Base-by-base conservation (phyloP, 23 tunicate genomes). In the Trididemnum clinides region DNA sequence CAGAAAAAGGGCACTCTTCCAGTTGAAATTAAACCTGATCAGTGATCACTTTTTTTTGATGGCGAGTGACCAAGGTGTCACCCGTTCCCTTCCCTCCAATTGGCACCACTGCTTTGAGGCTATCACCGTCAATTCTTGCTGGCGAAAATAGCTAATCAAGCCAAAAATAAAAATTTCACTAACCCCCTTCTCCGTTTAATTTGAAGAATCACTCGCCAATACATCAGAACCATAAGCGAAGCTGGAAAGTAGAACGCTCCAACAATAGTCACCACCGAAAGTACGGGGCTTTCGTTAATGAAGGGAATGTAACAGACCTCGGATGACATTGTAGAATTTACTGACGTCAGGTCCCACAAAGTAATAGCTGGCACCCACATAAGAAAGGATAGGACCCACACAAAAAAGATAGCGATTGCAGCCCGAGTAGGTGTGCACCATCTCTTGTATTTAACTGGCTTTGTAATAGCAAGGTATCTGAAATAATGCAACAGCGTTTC, bases 291-390 rank as follows among this genome's bases (percentile, higher is more conserved):
- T 39, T 88, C 59, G 50, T 91, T 75, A 33, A 92, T 84, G 63
- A 92, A 92, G 0, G 97, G 97, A 31, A 92, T 86, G 86, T 72
- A 83, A 39, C 97, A 92, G 18, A 78, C 82, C 1, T 84, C 72
- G 3, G 51, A 70, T 0, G 65, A 39, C 21, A 84, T 28, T 20
- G 63, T 5, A 12, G 81, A 38, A 26, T 62, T 51, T 19, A 31
- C 22, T 22, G 90, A 81, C 0, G 74, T 34, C 25, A 81, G 50
- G 34, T 92, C 87, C 97, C 97, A 92, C 54, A 88, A 71, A 0
- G 90, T 77, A 35, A 92, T 92, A 0, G 97, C 84, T 20, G 97
- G 97, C 2, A 80, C 92, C 97, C 97, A 92, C 87, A 92, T 85
- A 2, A 92, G 63, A 32, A 92, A 88, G 20, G 97, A 92, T 0